phyloP scores from a whole-genome alignment of 2,888 invertebrate species.

The Orthosia cruda region DNA sequence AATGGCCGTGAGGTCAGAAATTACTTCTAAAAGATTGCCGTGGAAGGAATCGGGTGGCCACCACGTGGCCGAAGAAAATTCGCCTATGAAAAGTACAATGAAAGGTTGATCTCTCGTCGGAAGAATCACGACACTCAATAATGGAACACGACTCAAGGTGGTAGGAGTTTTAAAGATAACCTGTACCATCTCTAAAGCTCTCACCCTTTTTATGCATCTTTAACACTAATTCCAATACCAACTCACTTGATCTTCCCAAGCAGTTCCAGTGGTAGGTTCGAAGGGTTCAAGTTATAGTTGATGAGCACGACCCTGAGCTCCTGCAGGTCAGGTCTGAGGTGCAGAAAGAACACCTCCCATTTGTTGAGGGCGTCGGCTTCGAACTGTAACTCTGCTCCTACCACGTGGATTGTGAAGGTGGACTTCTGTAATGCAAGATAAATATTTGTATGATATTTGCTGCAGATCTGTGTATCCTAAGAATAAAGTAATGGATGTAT shows the following conservation, averaged over 20 bases:
- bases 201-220: neutral
- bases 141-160: no score
- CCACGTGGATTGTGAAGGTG: conserved; percentile 88
- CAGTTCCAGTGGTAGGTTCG: conserved; percentile 91
- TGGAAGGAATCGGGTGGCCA: no score
- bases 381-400: conserved; percentile 94
- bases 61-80: no score
- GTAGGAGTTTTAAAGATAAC: no score
- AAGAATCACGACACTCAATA: no score
- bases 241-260: conserved; percentile 91
- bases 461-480: no score
- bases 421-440: conserved; percentile 74
- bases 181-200: no score
- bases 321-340: conserved; percentile 91
- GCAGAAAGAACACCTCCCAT: conserved; percentile 94
- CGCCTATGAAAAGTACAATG: no score
- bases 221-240: neutral
- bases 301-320: conserved; percentile 92
- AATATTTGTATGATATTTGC: neutral
- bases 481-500: no score
- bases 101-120: no score
- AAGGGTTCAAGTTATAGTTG: conserved; percentile 93
- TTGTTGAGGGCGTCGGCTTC: conserved; percentile 93
- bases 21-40: no score
- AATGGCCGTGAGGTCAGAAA: no score